Conservation (phyloP, 2,888 invertebrate genomes). For the Coecobrya sp. region DNA sequence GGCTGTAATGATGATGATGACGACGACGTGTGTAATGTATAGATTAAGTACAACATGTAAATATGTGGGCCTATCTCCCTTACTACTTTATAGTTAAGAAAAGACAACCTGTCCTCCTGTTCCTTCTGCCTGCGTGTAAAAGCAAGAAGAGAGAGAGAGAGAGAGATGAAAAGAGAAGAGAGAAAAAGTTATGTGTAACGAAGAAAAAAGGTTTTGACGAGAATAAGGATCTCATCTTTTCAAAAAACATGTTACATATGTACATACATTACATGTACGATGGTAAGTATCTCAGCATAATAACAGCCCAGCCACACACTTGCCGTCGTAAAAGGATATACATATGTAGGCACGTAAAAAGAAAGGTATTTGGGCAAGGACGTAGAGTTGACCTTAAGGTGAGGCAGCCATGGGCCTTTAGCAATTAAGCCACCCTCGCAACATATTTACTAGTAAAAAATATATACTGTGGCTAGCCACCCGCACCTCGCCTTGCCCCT, state of each 20-base stretch:
- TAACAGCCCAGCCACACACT: constrained; percentile 48
- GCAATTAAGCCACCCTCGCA: constrained; percentile 87
- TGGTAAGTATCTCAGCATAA: not conserved
- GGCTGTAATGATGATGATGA: constrained; percentile 39
- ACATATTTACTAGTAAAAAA: constrained; percentile 84
- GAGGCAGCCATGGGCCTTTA: constrained; percentile 87
- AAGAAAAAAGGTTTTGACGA: constrained; percentile 58
- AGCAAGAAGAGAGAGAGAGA: too few species aligned
- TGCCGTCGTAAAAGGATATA: constrained; percentile 76
- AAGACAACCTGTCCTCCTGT: constrained; percentile 62
- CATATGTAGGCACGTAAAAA: constrained; percentile 76
- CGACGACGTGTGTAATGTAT: constrained; percentile 71
- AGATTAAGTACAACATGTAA: constrained; percentile 74
- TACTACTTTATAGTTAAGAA: constrained; percentile 48
- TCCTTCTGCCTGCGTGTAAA: constrained; percentile 45
- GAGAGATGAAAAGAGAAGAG: constrained; percentile 40
- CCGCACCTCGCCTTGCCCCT: constrained; percentile 87
- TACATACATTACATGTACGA: constrained; percentile 42
- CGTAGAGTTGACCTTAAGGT: constrained; percentile 87
- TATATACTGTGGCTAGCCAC: constrained; percentile 85
- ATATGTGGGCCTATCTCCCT: constrained; percentile 76
- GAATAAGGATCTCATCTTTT: constrained; percentile 52
- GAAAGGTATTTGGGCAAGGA: constrained; percentile 86
- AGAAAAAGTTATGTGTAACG: constrained; percentile 73
- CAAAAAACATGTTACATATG: constrained; percentile 40